Evolutionary conservation across 1,140 invertebrate genomes (phyloP), one percentile per base, ranked within the genome.

Genomic region (Hydropsyche tenuis): DNA sequence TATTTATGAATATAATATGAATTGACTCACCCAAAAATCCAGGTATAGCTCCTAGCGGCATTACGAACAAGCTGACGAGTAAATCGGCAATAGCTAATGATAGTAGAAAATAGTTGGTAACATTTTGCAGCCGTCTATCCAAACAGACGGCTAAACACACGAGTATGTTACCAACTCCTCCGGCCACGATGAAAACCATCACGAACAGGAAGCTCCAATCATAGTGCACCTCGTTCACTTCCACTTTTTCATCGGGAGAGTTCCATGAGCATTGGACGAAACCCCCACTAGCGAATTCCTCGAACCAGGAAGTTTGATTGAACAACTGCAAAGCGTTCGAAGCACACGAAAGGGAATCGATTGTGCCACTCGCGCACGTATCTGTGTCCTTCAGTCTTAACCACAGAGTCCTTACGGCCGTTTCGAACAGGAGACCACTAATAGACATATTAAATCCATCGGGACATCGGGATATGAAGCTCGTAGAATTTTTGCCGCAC

Each of bases 81-180:
- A 98, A 87, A 85, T 98, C 96, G 30, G 96, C 95, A 51, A 97
- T 90, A 11, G 96, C 95, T 81, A 98, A 83, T 42, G 96, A 97
- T 66, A 97, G 86, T 65, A 98, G 89, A 82, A 98, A 96, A 82
- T 96, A 96, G 85, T 98, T 98, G 53, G 96, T 98, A 22, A 97
- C 93, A 79, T 96, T 96, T 80, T 97, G 93, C 76, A 98, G 88
- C 78, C 90, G 87, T 65, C 91, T 88, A 84, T 97, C 94, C 63
- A 94, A 83, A 72, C 91, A 91, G 25, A 98, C 91, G 0, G 95
- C 95, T 75, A 96, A 85, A 82, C 95, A 96, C 42, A 98, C 96
- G 23, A 98, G 86, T 72, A 95, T 91, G 83, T 98, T 98, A 30
- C 96, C 96, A 62, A 97, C 82, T 12, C 94, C 91, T 18, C 96